phyloP scores from a whole-genome alignment of 2,113 vertebrate genomes.

The Lucifuga dentata region DNA sequence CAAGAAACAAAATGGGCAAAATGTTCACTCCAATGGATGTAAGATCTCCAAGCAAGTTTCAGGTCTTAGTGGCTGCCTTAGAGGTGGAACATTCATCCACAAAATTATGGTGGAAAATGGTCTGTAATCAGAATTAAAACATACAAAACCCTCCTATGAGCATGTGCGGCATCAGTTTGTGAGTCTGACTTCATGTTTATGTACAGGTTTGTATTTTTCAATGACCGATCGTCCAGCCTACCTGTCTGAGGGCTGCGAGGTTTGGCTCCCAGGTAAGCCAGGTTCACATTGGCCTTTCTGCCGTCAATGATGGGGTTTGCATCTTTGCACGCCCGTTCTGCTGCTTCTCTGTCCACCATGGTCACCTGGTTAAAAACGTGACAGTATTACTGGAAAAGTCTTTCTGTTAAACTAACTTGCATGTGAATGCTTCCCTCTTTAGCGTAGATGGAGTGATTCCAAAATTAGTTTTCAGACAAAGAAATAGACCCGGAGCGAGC shows the following conservation, averaged over 20 bases:
- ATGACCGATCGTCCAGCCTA: conserved; percentile 70
- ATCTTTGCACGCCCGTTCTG: conserved; percentile 94
- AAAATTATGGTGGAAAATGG: too few species aligned
- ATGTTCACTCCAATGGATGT: too few species aligned
- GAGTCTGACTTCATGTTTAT: not conserved
- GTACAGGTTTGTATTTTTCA: not conserved
- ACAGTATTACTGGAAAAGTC: not conserved
- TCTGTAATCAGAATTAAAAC: too few species aligned
- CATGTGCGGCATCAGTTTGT: not conserved
- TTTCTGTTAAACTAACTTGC: not conserved
- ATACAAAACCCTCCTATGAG: too few species aligned
- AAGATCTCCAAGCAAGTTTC: too few species aligned
- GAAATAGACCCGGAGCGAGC: conserved; percentile 3
- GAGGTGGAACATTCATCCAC: too few species aligned
- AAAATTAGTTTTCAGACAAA: conserved; percentile 3
- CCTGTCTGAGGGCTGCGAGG: conserved; percentile 91
- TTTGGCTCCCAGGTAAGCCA: conserved; percentile 95
- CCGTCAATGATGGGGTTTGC: conserved; percentile 97
- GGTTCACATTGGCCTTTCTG: conserved; percentile 96
- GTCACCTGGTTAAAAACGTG: conserved; percentile 87
- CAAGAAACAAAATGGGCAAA: too few species aligned
- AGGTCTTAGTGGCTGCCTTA: too few species aligned
- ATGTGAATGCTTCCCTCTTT: conserved; percentile 1
- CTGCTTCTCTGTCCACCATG: conserved; percentile 91
- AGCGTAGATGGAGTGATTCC: conserved; percentile 5